A percentile compares a stretch with the other conserved stretches of the same genome.
phyloP scores from a whole-genome alignment of 2,888 invertebrate genomes.

The Cataglyphis cursor region DNA sequence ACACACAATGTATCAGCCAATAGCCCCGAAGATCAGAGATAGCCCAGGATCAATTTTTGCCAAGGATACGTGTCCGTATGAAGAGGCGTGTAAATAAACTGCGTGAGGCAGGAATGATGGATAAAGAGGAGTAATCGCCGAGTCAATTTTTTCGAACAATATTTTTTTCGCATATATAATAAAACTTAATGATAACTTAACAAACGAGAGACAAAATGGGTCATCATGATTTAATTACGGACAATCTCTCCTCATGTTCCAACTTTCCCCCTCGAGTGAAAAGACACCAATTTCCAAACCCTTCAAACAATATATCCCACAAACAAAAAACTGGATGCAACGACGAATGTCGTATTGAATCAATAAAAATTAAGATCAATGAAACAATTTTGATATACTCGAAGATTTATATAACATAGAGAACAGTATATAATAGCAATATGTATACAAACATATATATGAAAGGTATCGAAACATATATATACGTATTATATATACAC shows the following conservation, averaged over 20 bases:
- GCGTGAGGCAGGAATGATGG: slow-evolving; percentile 29
- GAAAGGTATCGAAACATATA: not conserved
- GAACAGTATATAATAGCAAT: slow-evolving; percentile 2
- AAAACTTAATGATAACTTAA: not conserved
- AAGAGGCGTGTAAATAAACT: slow-evolving; percentile 69
- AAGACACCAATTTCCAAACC: slow-evolving; percentile 76
- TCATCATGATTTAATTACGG: not conserved
- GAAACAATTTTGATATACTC: slow-evolving; percentile 11
- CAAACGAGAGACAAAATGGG: not conserved
- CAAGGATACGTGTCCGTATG: slow-evolving; percentile 69
- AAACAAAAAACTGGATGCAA: slow-evolving; percentile 67
- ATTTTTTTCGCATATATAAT: not conserved
- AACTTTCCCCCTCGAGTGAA: slow-evolving; percentile 62
- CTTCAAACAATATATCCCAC: slow-evolving; percentile 73
- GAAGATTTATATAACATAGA: slow-evolving; percentile 43
- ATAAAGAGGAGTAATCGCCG: slow-evolving; percentile 56
- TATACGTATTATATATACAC: slow-evolving; percentile 12
- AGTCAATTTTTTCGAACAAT: not conserved
- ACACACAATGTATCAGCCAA: slow-evolving; percentile 85
- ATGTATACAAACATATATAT: slow-evolving; percentile 26
- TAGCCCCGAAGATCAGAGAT: slow-evolving; percentile 80
- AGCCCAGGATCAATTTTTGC: slow-evolving; percentile 81
- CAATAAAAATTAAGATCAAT: slow-evolving; percentile 16
- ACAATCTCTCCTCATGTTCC: slow-evolving; percentile 56
- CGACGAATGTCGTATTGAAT: slow-evolving; percentile 42